Evolutionary conservation across 2,888 invertebrate genomes (phyloP).

Genomic region (Micropterix aruncella): DNA sequence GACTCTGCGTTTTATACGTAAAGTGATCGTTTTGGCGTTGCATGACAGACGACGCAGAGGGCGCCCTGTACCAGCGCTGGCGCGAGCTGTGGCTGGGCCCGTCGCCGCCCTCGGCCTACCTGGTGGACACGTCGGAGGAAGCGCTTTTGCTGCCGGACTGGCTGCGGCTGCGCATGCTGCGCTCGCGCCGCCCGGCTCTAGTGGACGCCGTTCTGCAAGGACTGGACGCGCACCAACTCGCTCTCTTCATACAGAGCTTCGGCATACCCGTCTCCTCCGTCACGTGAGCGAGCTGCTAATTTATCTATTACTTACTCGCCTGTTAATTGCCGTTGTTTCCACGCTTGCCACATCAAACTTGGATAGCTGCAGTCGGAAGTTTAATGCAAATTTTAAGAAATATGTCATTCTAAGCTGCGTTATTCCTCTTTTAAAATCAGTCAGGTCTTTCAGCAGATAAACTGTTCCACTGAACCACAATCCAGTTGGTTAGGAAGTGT

Average conservation of each 20-base stretch:
- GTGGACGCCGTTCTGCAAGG: constrained; percentile 79
- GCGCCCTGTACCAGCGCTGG: constrained; percentile 54
- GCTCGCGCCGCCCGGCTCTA: constrained; percentile 66
- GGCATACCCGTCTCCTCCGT: constrained; percentile 85
- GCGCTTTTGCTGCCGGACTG: constrained; percentile 81
- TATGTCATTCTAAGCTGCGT: no score
- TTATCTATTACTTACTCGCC: no score
- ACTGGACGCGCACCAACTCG: constrained; percentile 75
- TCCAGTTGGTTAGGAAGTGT: no score
- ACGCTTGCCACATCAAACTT: no score
- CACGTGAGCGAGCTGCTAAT: constrained; percentile 34
- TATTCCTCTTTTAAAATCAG: no score
- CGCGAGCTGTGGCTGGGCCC: constrained; percentile 59
- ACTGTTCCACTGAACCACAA: no score
- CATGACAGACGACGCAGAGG: constrained; percentile 29
- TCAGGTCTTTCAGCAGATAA: no score
- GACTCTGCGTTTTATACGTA: no score
- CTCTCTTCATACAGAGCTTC: constrained; percentile 90
- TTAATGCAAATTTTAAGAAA: no score
- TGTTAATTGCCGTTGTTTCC: no score
- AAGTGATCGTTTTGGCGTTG: no score
- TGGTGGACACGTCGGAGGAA: constrained; percentile 69
- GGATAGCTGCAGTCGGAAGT: no score
- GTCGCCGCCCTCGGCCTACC: constrained; percentile 63
- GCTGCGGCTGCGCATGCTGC: constrained; percentile 81